A percentile compares a stretch with the other conserved stretches of the same genome.
These are phyloP conservation scores for Seira sanloemensis DNA, from an alignment of 2,888 invertebrate genomes.

Conservation along the genomic window DNA sequence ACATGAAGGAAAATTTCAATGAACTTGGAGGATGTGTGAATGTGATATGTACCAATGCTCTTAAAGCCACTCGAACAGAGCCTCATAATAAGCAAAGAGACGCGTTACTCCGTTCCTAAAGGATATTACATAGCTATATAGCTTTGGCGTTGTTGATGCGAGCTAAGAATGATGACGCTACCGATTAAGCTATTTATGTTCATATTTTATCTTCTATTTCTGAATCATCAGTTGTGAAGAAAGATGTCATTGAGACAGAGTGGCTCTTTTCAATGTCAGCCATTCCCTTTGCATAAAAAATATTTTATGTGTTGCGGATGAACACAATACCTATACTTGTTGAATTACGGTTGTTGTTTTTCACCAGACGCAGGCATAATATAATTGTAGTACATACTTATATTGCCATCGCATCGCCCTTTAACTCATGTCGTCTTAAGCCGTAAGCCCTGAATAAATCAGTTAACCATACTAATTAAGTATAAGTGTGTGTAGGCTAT, in stretches of 20 bases:
- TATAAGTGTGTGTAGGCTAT: no score
- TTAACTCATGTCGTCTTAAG: not conserved
- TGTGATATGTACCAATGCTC: not conserved
- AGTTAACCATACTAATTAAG: conserved; percentile 48
- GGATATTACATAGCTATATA: no score
- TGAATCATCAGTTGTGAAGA: not conserved
- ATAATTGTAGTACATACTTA: no score
- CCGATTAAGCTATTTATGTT: no score
- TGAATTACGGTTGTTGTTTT: no score
- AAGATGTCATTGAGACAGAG: conserved; percentile 57
- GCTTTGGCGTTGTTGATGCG: no score
- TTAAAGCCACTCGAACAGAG: no score
- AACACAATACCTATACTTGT: no score
- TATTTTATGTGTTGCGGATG: not conserved
- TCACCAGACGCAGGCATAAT: no score
- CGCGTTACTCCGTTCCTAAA: not conserved
- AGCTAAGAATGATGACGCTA: no score
- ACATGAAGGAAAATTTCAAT: conserved; percentile 49
- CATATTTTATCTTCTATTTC: no score
- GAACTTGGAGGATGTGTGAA: conserved; percentile 49
- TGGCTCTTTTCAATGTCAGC: conserved; percentile 62
- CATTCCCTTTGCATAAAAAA: conserved; percentile 59
- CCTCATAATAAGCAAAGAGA: not conserved
- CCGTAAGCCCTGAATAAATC: conserved; percentile 47
- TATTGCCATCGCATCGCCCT: no score